Evolutionary conservation across 1,140 invertebrate genomes (phyloP), one percentile per base, ranked within the genome.

Genomic region (Venturia canescens): DNA sequence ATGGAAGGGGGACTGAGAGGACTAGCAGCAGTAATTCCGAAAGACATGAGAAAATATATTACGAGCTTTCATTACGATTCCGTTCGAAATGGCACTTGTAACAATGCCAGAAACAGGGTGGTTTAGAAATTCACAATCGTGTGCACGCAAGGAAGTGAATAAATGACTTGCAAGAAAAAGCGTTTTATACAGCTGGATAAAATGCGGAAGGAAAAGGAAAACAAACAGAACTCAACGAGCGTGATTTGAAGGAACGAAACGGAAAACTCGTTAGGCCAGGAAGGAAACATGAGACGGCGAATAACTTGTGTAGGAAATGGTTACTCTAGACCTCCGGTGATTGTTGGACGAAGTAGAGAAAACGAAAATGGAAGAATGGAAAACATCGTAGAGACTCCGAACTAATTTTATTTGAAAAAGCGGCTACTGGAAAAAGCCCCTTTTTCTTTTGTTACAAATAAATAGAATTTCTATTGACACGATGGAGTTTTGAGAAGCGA

Each of bases 191-290:
- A 18, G 23, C 26, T 3, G 23, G 27, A 66, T 1, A 31, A 78
- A 48, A 80, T 80, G 78, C 80, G 75, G 75, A 66, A 66, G 79
- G 67, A 53, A 84, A 69, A 78, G 50, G 16, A 16, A 31, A 57
- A 53, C 27, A 21, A 31, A 67, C 53, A 48, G 18, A 63, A 13
- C 60, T 15, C 21, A 26, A 48, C 53, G 50, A 18, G 53, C 48
- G 77, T 27, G 71, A 48, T n/a, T 34, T 31, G 75, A 67, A 50
- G 69, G 74, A 81, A 66, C 38, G 26, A 60, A 70, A 81, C 29
- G 71, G 82, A 71, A 84, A 81, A 83, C 80, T 84, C 79, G 77
- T 85, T 85, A 86, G 70, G 63, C 18, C 57, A 79, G 60, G 69
- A 71, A 83, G 69, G 66, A 78, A 31, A 34, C 66, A 76, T 60